Base-by-base conservation (phyloP, 2,113 vertebrate genomes). In the Sinocyclocheilus anshuiensis region DNA sequence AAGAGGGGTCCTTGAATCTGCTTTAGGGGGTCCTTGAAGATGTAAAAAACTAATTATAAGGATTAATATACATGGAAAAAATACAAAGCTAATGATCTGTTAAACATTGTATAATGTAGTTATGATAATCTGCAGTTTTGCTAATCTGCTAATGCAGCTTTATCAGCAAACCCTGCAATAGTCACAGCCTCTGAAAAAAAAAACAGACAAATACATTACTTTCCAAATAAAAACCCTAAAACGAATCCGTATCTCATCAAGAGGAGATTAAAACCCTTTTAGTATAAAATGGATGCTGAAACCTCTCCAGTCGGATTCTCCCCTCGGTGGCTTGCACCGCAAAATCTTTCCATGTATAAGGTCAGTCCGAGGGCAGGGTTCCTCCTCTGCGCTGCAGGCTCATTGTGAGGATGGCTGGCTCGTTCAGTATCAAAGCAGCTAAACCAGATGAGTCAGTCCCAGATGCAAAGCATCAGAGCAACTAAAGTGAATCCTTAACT, bases 311-410 rank as follows among this genome's bases (percentile, higher is more conserved):
- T 65, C 6, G 26, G 13, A 69, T 61, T 50, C 36, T 81, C 24
- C 24, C n/a, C 42, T 81, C 61, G 0, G 22, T 81, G 36, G n/a
- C 59, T 45, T 81, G 59, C 59, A 45, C 33, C 6, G 22, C 15
- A 48, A 22, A 29, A 53, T 24, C 55, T 55, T 65, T 63, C 20
- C 29, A 45, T 48, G 59, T 65, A 63, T 81, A 42, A 29, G 80
- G 42, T 67, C 79, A 81, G 59, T 67, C 7, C 4, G 13, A 81
- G 79, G 42, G 36, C 39, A 81, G 61, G 59, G 80, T 65, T 65
- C 24, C 61, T 67, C 80, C 15, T 50, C 42, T 3, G 13, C 0
- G 59, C 57, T 80, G 36, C 6, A 42, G 57, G 36, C 78, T 80
- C 57, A 63, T 63, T 80, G 57, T 80, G 57, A 63, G 53, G 29